Evolutionary conservation across 2,797 vertebrate species (phyloP).

Genomic region (Liasis olivaceus): DNA sequence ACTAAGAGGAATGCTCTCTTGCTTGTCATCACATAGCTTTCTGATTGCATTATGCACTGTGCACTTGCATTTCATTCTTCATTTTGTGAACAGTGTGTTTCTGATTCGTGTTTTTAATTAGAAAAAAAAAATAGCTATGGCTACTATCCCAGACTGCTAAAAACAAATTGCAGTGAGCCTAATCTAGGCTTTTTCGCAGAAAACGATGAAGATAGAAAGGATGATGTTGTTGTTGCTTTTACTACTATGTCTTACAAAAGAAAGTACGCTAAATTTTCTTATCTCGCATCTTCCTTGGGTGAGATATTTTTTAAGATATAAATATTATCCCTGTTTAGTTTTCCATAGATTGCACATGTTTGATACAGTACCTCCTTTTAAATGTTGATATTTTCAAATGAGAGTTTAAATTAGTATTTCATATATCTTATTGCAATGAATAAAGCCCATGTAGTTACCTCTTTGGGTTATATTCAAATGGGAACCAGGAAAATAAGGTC

Average conservation of each 20-base stretch:
- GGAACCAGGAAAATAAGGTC: background rate
- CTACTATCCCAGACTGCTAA: background rate
- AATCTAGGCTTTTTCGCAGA: background rate
- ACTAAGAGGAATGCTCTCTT: background rate
- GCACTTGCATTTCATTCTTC: background rate
- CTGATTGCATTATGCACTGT: background rate
- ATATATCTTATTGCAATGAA: background rate
- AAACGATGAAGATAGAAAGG: background rate
- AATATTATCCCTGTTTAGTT: background rate
- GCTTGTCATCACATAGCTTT: background rate
- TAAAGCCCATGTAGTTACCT: background rate
- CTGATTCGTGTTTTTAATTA: background rate
- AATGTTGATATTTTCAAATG: background rate
- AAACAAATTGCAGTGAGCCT: background rate
- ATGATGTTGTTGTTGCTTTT: background rate
- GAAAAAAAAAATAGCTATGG: background rate
- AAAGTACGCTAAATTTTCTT: too few species aligned
- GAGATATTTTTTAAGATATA: background rate
- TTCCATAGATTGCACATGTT: constrained; percentile 1
- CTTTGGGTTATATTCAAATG: background rate
- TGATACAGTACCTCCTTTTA: background rate
- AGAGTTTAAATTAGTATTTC: background rate
- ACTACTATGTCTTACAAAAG: too few species aligned
- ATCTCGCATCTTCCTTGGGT: background rate
- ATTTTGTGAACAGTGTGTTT: background rate